Percentiles rank a stretch among this genome's conserved stretches.
phyloP scores from a whole-genome alignment of 2,113 vertebrate species.

The Mungos mungo region DNA sequence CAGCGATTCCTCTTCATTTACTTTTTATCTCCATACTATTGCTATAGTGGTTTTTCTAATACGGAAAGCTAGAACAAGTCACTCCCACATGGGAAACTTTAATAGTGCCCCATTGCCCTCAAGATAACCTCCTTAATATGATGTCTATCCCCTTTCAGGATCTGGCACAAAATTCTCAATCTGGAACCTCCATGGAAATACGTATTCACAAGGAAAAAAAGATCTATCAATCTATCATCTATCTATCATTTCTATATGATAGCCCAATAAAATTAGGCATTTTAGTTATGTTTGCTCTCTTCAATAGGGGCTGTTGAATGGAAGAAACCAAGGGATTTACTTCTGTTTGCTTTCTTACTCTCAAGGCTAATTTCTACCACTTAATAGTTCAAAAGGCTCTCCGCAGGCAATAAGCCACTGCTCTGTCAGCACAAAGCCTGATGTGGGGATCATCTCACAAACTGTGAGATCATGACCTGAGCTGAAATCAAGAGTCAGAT shows the following conservation, averaged over 20 bases:
- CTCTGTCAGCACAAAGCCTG: too few relatives aligned
- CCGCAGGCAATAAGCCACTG: not conserved
- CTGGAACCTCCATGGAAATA: not conserved
- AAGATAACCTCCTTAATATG: not conserved
- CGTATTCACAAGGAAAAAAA: not conserved
- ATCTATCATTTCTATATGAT: not conserved
- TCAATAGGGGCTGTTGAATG: not conserved
- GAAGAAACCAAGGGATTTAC: conserved; percentile 19
- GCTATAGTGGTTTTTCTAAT: not conserved
- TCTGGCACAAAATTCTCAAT: not conserved
- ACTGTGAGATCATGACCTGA: too few relatives aligned
- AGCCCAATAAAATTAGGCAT: not conserved
- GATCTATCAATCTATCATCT: not conserved
- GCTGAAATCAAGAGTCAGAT: too few relatives aligned
- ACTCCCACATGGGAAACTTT: not conserved
- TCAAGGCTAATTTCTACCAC: conserved; percentile 41
- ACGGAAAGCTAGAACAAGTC: not conserved
- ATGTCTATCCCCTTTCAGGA: not conserved
- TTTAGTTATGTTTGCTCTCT: not conserved
- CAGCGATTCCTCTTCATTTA: not conserved
- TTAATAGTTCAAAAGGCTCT: not conserved
- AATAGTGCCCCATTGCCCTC: not conserved
- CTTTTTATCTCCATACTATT: not conserved
- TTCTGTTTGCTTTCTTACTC: conserved; percentile 34
- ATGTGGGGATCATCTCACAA: too few relatives aligned